Base-by-base conservation (phyloP, 2,888 invertebrate genomes). In the Phania funesta region DNA sequence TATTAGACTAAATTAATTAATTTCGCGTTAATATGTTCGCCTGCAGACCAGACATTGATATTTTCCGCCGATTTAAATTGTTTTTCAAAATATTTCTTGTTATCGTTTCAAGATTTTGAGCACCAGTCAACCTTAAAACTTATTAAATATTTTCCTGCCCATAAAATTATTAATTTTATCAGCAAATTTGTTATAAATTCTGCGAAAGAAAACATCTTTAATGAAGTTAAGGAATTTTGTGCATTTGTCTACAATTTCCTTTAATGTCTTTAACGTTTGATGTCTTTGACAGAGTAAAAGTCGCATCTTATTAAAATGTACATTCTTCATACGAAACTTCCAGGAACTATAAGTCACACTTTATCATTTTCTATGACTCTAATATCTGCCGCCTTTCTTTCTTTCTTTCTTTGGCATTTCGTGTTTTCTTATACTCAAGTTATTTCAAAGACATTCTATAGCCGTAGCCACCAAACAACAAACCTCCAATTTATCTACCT, bases 321-420 rank as follows among this genome's bases (percentile, higher is more conserved):
- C 44, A 70, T 74, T 73, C 54, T 67, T 62, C 77, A 62, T 74
- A 64, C 65, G 41, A 65, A 24, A 32, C 58, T 82, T 82, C 82
- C 74, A 70, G 70, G 82, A 82, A 82, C 82, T 78, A 77, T 65
- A 82, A 78, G 82, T 78, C 82, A 70, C 80, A 77, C 77, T 73
- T 74, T 73, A 74, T 74, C 58, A 65, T 82, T 54, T 74, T 74
- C 78, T 70, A 56, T 68, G 78, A 58, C 64, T 75, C 29, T 58
- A 70, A 78, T 70, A 58, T 50, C 13, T 70, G 77, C 73, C 81
- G 74, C 52, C 48, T 75, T 70, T 74, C 60, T 58, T 60, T 65
- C 44, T 13, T 20, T 22, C 11, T 9, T 9, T 62, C 18, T 54
- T 54, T 11, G n/a, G n/a, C n/a, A n/a, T n/a, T n/a, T n/a, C n/a